Base-by-base conservation (phyloP, 2,888 invertebrate species). In the Cheilosia soror region DNA sequence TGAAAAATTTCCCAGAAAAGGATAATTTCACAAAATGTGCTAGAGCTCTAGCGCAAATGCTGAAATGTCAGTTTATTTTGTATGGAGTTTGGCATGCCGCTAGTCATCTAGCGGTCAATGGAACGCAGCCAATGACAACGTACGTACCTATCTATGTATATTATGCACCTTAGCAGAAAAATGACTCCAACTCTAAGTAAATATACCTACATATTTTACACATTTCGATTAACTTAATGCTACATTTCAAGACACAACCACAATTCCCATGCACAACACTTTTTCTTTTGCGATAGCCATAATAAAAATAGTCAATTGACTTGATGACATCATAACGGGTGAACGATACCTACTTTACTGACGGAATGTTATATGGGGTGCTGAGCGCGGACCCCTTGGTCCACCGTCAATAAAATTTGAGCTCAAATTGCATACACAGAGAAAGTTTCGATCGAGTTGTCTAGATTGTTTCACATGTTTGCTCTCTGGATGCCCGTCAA, bases 351-450 rank as follows among this genome's bases (percentile, higher is more conserved):
- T n/a, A 79, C 31, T 42, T 86, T 89, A 91, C 6, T 92, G 89
- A 78, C 89, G 89, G 88, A 92, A 92, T 69, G 90, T 90, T 62
- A 92, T 91, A 55, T 90, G 90, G 0, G 91, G 91, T 9, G 91
- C 92, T 4, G 92, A 92, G 33, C 91, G 90, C 31, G 91, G 92
- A 72, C 89, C 89, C 33, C 92, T 89, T 62, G 85, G 83, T 75
- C 85, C 79, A 66, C 62, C 63, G 62, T 87, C 80, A 15, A 65
- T 77, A 58, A 88, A 88, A 75, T 88, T 90, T 31, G 88, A 87
- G n/a, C 90, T 90, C 29, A 91, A 81, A 6, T 89, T 90, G 71
- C 91, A 91, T 13, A 91, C 89, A 68, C 91, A 91, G 42, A 91
- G 77, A 37, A 90, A 88, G 62, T 90, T 60, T 25, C 72, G 55